phyloP scores from a whole-genome alignment of 2,888 invertebrate species.

The Pristionchus fissidentatus region DNA sequence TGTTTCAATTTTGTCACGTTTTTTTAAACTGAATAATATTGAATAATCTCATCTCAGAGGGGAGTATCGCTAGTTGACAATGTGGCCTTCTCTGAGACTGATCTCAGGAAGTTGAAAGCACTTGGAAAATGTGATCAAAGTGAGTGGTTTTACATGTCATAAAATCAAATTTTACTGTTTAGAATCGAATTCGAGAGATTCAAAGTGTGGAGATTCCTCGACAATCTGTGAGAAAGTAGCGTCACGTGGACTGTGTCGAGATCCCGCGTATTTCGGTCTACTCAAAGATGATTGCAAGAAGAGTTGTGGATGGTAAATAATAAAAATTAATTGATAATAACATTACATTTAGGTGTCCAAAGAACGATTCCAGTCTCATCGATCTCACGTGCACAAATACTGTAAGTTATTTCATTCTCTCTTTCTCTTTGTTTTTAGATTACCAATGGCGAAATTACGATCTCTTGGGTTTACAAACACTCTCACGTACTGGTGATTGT shows the following conservation, averaged over 20 bases:
- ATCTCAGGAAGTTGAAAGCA: conserved; percentile 61
- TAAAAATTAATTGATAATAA: not conserved
- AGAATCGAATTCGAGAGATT: not conserved
- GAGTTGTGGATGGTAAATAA: conserved; percentile 32
- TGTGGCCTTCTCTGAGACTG: conserved; percentile 59
- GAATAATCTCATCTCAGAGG: conserved; percentile 40
- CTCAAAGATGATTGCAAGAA: conserved; percentile 43
- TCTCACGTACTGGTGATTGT: no score
- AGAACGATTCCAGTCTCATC: not conserved
- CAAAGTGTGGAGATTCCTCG: not conserved
- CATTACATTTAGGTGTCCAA: not conserved
- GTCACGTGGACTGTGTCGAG: conserved; percentile 8
- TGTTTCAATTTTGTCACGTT: not conserved
- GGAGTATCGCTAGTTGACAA: conserved; percentile 61
- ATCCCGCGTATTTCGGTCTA: conserved; percentile 1
- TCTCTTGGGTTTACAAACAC: no score
- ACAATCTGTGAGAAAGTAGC: conserved; percentile 12
- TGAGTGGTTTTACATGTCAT: not conserved
- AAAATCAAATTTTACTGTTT: not conserved
- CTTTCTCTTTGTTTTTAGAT: not conserved
- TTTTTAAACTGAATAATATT: not conserved
- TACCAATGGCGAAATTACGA: no score
- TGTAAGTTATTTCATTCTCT: not conserved
- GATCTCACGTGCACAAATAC: not conserved
- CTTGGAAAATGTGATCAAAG: conserved; percentile 57